These are phyloP conservation scores for Phyllopteryx taeniolatus DNA, from an alignment of 2,113 vertebrate species.

Conservation along the genomic window DNA sequence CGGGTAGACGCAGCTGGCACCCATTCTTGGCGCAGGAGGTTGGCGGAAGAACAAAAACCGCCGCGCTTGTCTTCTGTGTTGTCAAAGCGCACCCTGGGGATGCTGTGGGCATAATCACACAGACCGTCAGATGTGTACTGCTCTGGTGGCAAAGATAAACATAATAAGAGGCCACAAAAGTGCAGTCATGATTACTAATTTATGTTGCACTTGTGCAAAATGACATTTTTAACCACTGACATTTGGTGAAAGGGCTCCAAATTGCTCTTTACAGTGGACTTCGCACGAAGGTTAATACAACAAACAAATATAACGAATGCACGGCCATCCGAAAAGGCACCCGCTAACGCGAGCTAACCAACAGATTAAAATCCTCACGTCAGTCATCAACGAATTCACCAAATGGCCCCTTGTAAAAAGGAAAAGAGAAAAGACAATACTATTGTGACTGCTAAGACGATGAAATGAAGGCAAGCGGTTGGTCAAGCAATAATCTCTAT, in stretches of 20 bases:
- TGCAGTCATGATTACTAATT: background rate
- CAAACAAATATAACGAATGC: too few species aligned
- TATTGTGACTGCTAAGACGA: too few species aligned
- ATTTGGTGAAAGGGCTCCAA: background rate
- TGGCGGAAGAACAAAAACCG: background rate
- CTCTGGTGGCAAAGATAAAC: background rate
- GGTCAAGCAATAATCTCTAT: too few species aligned
- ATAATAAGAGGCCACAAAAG: background rate
- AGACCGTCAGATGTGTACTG: background rate
- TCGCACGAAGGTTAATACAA: background rate
- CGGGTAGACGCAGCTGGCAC: slow-evolving; percentile 46
- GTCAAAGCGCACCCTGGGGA: slow-evolving; percentile 37
- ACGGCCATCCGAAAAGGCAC: too few species aligned
- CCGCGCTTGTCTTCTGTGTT: slow-evolving; percentile 30
- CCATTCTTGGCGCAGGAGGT: slow-evolving; percentile 56
- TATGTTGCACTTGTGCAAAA: background rate
- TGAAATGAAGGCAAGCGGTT: too few species aligned
- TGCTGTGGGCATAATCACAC: slow-evolving; percentile 57
- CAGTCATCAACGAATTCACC: too few species aligned
- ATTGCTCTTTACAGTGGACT: background rate
- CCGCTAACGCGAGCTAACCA: too few species aligned
- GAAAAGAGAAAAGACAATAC: too few species aligned
- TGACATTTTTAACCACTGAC: background rate
- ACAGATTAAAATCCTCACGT: too few species aligned
- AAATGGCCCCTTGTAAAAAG: too few species aligned